phyloP scores from a whole-genome alignment of 2,888 invertebrate species.

The Agriopis leucophaearia region DNA sequence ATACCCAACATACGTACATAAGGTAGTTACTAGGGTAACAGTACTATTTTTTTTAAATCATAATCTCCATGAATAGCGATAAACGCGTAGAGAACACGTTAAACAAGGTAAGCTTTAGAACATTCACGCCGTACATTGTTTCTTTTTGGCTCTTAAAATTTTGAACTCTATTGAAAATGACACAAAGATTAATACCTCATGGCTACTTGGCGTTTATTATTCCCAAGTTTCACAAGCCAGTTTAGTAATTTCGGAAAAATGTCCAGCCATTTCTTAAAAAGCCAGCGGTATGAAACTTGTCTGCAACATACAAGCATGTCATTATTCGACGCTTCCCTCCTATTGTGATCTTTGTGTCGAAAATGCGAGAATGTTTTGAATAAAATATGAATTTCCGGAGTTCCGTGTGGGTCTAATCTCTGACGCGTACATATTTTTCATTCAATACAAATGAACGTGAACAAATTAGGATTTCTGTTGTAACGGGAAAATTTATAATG shows the following conservation, averaged over 20 bases:
- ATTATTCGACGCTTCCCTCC: constrained; percentile 27
- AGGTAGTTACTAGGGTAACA: too few relatives aligned
- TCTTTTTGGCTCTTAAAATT: too few relatives aligned
- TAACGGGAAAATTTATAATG: constrained; percentile 4
- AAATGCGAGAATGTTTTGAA: constrained; percentile 36
- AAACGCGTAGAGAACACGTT: too few relatives aligned
- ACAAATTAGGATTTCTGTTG: constrained; percentile 12
- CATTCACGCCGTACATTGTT: too few relatives aligned
- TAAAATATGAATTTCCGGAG: constrained; percentile 36
- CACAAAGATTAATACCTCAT: too few relatives aligned
- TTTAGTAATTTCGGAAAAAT: background rate
- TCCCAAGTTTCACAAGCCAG: too few relatives aligned
- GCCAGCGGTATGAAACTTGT: background rate
- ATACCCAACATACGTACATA: too few relatives aligned
- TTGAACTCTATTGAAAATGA: too few relatives aligned
- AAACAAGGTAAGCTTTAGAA: too few relatives aligned
- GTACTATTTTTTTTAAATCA: too few relatives aligned
- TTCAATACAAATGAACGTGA: constrained; percentile 14
- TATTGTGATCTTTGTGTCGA: constrained; percentile 35
- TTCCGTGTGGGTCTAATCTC: constrained; percentile 18
- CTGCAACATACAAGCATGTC: constrained; percentile 13
- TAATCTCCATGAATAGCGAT: too few relatives aligned
- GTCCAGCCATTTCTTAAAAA: background rate
- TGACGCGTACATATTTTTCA: constrained; percentile 27
- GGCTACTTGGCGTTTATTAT: too few relatives aligned